Percentiles rank a stretch among this genome's conserved stretches.
These are phyloP conservation scores for Engraulis encrasicolus DNA, from an alignment of 2,113 vertebrate genomes.

Conservation along the genomic window DNA sequence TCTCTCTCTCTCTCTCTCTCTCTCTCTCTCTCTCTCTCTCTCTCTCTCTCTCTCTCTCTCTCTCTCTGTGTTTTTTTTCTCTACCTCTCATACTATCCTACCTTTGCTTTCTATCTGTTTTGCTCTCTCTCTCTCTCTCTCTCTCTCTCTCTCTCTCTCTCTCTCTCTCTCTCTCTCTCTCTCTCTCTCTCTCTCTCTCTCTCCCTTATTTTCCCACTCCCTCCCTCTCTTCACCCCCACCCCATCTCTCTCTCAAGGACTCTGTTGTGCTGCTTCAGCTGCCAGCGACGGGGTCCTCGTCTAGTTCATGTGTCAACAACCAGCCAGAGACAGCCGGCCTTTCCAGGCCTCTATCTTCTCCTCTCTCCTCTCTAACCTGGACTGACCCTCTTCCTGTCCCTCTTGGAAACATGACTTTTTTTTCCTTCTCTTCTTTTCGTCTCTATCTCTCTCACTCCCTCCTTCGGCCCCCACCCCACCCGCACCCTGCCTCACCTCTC, in stretches of 20 bases:
- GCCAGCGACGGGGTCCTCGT: neutral
- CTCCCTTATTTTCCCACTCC: neutral
- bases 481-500: neutral
- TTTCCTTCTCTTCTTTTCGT: neutral
- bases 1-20: neutral
- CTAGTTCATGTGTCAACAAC: conserved; percentile 34
- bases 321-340: conserved; percentile 16
- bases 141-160: neutral
- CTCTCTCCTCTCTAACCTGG: conserved; percentile 43
- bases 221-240: neutral
- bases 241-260: neutral
- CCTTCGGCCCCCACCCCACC: neutral
- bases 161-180: neutral
- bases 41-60: neutral
- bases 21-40: neutral
- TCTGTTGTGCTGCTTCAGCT: conserved; percentile 7
- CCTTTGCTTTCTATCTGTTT: neutral
- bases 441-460: neutral
- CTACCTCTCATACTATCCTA: too few relatives aligned
- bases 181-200: neutral
- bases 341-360: conserved; percentile 18
- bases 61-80: too few relatives aligned
- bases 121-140: neutral
- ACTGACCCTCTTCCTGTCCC: conserved; percentile 48
- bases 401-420: conserved; percentile 29